phyloP scores from a whole-genome alignment of 2,888 invertebrate genomes.

The Drosophila nigritarsus region DNA sequence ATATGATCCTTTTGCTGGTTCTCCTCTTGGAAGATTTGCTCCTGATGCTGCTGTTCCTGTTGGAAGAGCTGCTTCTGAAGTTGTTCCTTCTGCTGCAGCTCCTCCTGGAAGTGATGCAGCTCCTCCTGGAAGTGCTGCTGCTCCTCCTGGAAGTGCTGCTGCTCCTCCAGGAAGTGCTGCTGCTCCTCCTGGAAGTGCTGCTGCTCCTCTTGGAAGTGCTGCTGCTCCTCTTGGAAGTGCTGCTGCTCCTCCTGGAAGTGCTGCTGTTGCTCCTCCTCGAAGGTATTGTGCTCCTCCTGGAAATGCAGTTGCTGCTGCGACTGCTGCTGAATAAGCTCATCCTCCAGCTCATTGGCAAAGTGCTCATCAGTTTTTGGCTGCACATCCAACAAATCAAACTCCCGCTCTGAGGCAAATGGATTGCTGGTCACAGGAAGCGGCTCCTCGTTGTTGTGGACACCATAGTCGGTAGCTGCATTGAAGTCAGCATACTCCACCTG shows the following conservation, averaged over 20 bases:
- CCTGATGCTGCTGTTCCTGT: background rate
- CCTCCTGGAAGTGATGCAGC: background rate
- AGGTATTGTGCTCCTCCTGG: constrained; percentile 1
- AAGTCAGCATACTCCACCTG: constrained; percentile 77
- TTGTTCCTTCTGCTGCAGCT: too few species aligned
- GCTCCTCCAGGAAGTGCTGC: constrained; percentile 1
- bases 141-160: background rate
- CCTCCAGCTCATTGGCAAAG: constrained; percentile 17
- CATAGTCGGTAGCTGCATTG: constrained; percentile 65
- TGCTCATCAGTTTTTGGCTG: constrained; percentile 24
- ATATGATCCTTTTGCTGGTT: background rate
- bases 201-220: background rate
- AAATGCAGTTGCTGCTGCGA: constrained; percentile 1
- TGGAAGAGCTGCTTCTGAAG: too few species aligned
- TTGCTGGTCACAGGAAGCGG: constrained; percentile 28
- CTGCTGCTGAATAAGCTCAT: constrained; percentile 12
- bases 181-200: background rate
- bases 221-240: background rate
- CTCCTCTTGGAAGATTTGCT: background rate
- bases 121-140: background rate
- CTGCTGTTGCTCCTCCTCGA: constrained; percentile 4
- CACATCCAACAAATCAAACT: constrained; percentile 8
- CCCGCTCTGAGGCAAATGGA: constrained; percentile 47
- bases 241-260: background rate
- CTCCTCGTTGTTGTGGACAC: constrained; percentile 37